Evolutionary conservation across 53 echinoderm and acorn worm species (phyloP).

Genomic region (Holothuria leucospilota): DNA sequence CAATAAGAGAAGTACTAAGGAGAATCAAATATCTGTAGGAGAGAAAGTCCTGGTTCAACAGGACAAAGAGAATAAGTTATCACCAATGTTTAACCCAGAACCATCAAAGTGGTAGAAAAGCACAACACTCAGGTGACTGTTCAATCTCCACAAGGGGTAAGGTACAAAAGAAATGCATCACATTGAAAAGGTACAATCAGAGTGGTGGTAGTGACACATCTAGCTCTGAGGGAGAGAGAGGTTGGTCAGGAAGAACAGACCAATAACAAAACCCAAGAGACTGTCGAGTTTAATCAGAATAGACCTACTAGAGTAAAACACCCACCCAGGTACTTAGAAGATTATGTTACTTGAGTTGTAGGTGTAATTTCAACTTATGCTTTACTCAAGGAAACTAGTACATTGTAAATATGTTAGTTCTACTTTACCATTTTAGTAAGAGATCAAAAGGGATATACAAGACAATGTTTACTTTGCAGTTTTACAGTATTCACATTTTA

Average conservation of each 20-base stretch:
- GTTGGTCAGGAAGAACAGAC: too few species aligned
- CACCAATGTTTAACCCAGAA: constrained; percentile 49
- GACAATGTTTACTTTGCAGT: too few species aligned
- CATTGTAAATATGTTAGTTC: too few species aligned
- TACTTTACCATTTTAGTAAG: too few species aligned
- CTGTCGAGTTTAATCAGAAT: neutral
- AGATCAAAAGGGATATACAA: too few species aligned
- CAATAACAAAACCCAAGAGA: neutral
- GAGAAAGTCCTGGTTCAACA: constrained; percentile 63
- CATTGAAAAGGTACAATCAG: constrained; percentile 35
- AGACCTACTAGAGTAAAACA: neutral
- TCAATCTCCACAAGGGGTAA: constrained; percentile 59
- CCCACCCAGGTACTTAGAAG: neutral
- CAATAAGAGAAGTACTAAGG: constrained; percentile 41
- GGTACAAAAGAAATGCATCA: constrained; percentile 58
- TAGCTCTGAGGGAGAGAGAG: neutral
- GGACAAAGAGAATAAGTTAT: constrained; percentile 58
- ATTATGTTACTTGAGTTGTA: neutral
- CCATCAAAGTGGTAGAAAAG: constrained; percentile 65
- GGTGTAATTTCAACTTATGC: neutral
- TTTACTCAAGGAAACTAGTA: neutral
- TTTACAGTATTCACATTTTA: too few species aligned
- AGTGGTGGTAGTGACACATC: neutral
- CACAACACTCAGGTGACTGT: constrained; percentile 53
- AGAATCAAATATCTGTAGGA: constrained; percentile 42